Percentiles rank a stretch among this genome's conserved stretches.
Evolutionary conservation across 2,888 invertebrate genomes (phyloP).

Genomic region (Acanthacorydalis orientalis): DNA sequence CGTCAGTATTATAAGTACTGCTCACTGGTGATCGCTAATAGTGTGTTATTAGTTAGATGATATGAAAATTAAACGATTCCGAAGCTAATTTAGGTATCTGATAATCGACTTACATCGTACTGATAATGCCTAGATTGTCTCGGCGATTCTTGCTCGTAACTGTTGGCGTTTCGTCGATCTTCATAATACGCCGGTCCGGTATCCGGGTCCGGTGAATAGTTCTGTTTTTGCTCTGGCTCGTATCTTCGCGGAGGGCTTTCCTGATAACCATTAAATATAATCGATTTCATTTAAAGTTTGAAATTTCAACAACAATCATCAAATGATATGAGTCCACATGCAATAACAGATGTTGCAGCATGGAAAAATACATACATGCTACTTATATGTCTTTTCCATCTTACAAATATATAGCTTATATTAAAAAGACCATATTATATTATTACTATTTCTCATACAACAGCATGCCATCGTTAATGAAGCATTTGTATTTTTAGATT

Average conservation of each 20-base stretch:
- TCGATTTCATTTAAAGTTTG: too few relatives aligned
- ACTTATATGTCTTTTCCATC: too few relatives aligned
- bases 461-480: too few relatives aligned
- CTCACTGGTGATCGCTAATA: slow-evolving; percentile 19
- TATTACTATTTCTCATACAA: too few relatives aligned
- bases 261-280: slow-evolving; percentile 9
- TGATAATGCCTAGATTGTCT: slow-evolving; percentile 18
- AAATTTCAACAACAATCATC: too few relatives aligned
- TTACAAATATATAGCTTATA: too few relatives aligned
- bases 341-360: too few relatives aligned
- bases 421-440: too few relatives aligned
- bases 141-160: slow-evolving; percentile 23
- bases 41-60: not conserved
- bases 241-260: slow-evolving; percentile 20
- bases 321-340: too few relatives aligned
- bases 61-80: not conserved
- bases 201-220: slow-evolving; percentile 19
- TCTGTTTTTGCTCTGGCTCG: slow-evolving; percentile 13
- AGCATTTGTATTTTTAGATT: too few relatives aligned
- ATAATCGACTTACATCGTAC: slow-evolving; percentile 20
- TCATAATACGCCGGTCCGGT: slow-evolving; percentile 12
- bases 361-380: too few relatives aligned
- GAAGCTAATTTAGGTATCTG: not conserved
- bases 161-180: slow-evolving; percentile 17
- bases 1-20: slow-evolving; percentile 27